phyloP scores from a whole-genome alignment of 1,140 invertebrate species.

The Ips typographus region DNA sequence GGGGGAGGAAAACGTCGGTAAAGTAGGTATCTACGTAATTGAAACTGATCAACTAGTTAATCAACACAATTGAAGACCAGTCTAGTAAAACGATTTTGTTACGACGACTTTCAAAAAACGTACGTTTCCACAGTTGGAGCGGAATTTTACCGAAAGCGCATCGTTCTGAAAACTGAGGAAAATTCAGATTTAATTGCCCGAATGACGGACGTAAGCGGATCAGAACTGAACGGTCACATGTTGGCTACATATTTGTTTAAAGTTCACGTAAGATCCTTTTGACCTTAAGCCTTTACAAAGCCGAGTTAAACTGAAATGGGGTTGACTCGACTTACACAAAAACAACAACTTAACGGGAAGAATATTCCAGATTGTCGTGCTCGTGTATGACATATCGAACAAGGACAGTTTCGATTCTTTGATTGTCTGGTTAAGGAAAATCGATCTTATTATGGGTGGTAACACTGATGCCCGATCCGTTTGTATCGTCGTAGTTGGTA shows the following conservation, averaged over 20 bases:
- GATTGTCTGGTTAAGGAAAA: conserved; percentile 69
- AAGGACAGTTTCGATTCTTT: conserved; percentile 77
- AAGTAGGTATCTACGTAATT: conserved; percentile 58
- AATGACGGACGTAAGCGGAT: conserved; percentile 83
- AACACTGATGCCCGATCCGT: conserved; percentile 50
- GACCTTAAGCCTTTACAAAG: neutral
- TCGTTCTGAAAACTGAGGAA: conserved; percentile 61
- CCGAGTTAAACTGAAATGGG: no score
- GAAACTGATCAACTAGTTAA: neutral
- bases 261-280: conserved; percentile 64
- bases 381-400: conserved; percentile 88
- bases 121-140: conserved; percentile 77
- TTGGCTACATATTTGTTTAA: conserved; percentile 82
- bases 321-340: neutral
- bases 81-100: conserved; percentile 68
- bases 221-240: conserved; percentile 73
- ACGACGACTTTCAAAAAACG: conserved; percentile 73
- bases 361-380: conserved; percentile 71
- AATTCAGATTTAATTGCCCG: conserved; percentile 70
- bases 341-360: conserved; percentile 14
- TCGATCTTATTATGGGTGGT: conserved; percentile 59
- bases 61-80: conserved; percentile 60
- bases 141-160: conserved; percentile 75
- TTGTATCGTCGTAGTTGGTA: conserved; percentile 76
- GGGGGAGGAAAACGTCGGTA: conserved; percentile 78